Base-by-base conservation (phyloP, 2,797 vertebrate genomes). In the Labroides dimidiatus region DNA sequence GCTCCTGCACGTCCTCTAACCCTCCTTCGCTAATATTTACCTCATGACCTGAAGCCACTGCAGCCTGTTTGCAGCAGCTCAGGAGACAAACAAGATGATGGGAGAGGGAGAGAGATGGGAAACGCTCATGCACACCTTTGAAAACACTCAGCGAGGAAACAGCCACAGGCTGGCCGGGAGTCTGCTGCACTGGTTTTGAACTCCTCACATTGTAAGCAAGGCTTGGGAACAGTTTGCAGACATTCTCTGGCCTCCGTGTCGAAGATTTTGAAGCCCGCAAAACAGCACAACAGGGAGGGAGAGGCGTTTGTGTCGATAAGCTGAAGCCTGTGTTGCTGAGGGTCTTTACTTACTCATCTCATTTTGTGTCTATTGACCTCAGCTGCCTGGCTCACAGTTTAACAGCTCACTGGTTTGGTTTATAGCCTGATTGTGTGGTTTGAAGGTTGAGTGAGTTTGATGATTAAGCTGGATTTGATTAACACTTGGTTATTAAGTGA, bases 1-100 rank as follows among this genome's bases (percentile, higher is more conserved):
- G 53, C 47, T 86, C 71, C 82, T 55, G 75, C 62, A 24, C 43
- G 81, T 90, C 89, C 89, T 85, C 85, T 64, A 81, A 76, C 84
- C 77, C 77, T 77, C 75, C 77, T 86, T 58, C 16, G 87, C 86
- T 91, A 90, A 91, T 88, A 87, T 93, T 91, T 90, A 87, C 82
- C 88, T 86, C 85, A 65, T 89, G 90, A 91, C 86, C 90, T 53
- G 69, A 54, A 72, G 82, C 76, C 58, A 64, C 45, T 61, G 15
- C 76, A 15, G 85, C 63, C 77, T 79, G 80, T 86, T 85, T 87
- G 82, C 83, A 58, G 82, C 83, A 48, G 82, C 75, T 55, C 67
- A 13, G 73, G 75, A 87, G 84, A 80, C 84, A 89, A 90, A 87
- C 78, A 91, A 64, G 72, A 74, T 17, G 70, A 80, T 53, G 79